Conservation (phyloP, 37 sponge, comb jelly and placozoan species). For the Chondrilla cf. caribensis region DNA sequence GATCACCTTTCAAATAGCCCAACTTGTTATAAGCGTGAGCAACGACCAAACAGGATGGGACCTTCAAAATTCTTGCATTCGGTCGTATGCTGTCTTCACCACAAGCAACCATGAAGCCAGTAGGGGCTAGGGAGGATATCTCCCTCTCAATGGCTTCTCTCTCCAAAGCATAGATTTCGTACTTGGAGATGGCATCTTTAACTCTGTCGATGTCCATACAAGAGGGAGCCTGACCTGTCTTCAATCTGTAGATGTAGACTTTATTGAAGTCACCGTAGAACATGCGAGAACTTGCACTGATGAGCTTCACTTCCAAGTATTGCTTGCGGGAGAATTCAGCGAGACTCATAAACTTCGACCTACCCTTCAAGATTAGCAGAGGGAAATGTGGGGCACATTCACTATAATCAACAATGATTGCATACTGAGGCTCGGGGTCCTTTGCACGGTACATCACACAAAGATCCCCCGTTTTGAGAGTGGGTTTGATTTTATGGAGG, state of each 20-base stretch:
- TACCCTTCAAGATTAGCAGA: conserved; percentile 60
- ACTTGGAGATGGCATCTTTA: conserved; percentile 16
- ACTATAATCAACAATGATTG: conserved; percentile 41
- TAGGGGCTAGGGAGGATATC: background rate
- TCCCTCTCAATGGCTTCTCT: conserved; percentile 8
- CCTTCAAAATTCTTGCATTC: background rate
- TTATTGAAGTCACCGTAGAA: conserved; percentile 63
- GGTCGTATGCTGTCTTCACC: conserved; percentile 38
- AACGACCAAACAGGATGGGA: conserved; percentile 44
- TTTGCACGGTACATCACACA: conserved; percentile 47
- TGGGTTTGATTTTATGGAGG: conserved; percentile 26
- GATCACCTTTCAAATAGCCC: conserved; percentile 36
- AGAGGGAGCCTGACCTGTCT: background rate
- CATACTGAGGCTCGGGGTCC: conserved; percentile 40
- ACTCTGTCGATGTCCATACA: background rate
- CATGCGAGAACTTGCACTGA: conserved; percentile 60
- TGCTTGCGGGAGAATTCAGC: conserved; percentile 13
- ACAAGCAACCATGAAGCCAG: background rate
- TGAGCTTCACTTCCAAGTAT: conserved; percentile 26
- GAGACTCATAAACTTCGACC: conserved; percentile 48
- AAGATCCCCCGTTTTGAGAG: conserved; percentile 51
- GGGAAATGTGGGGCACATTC: conserved; percentile 48
- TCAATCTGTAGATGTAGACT: conserved; percentile 36
- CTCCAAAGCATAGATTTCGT: conserved; percentile 28
- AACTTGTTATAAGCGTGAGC: conserved; percentile 53